phyloP scores from a whole-genome alignment of 2,797 vertebrate genomes.

The Kryptopterus vitreolus region DNA sequence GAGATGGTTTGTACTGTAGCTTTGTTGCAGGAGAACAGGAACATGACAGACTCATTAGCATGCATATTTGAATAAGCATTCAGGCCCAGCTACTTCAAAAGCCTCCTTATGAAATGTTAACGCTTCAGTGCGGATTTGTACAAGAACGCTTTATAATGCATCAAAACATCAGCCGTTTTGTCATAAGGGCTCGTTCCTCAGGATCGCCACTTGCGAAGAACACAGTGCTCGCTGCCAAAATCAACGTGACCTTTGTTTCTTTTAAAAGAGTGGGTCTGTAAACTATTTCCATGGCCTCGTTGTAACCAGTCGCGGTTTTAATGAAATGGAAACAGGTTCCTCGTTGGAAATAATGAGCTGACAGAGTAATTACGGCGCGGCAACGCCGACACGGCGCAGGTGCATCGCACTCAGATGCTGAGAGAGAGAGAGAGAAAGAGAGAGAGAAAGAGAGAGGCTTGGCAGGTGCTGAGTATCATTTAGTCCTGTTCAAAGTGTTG shows the following conservation, averaged over 20 bases:
- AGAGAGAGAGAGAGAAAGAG: too few species aligned
- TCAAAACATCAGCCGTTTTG: background rate
- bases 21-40: too few species aligned
- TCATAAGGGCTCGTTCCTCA: background rate
- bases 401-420: constrained; percentile 34
- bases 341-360: constrained; percentile 37
- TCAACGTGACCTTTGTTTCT: constrained; percentile 1
- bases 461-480: constrained; percentile 57
- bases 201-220: background rate
- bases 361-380: constrained; percentile 43
- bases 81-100: background rate
- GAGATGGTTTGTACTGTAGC: too few species aligned
- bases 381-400: constrained; percentile 40
- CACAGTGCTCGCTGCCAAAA: background rate
- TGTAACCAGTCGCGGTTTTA: background rate
- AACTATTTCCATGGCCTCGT: background rate
- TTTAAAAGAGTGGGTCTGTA: background rate
- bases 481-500: constrained; percentile 49
- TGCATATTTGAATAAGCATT: background rate
- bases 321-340: constrained; percentile 5
- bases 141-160: background rate
- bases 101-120: background rate
- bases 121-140: background rate
- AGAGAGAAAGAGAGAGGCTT: too few species aligned
- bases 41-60: too few species aligned